phyloP scores from a whole-genome alignment of 2,113 vertebrate species.

The Rhizomys pruinosus region DNA sequence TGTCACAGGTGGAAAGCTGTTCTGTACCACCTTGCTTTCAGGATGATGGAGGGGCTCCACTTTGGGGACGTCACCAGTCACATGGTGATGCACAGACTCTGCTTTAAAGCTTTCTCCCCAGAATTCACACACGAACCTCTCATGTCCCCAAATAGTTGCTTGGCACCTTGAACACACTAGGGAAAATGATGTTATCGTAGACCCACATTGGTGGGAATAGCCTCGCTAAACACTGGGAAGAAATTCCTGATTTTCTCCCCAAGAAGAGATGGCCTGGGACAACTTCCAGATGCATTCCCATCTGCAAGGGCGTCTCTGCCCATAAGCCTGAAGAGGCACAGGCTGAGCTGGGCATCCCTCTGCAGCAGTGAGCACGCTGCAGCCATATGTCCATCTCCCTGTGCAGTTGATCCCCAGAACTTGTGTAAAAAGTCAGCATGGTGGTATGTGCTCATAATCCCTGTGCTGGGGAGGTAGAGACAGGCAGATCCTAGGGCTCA shows the following conservation, averaged over 20 bases:
- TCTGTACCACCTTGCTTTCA: too few species aligned
- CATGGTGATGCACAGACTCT: neutral
- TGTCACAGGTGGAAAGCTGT: neutral
- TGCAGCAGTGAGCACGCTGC: neutral
- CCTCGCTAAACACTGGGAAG: neutral
- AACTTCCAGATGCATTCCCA: neutral
- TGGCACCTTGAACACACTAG: accelerated
- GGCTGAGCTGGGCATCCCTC: accelerated
- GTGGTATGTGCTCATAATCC: too few species aligned
- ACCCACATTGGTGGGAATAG: too few species aligned
- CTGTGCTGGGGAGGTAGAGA: too few species aligned
- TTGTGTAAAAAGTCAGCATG: too few species aligned
- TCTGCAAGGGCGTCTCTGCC: neutral
- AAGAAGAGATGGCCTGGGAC: neutral
- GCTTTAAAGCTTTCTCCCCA: neutral
- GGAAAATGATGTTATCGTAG: accelerated
- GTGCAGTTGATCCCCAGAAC: too few species aligned
- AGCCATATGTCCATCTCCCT: accelerated
- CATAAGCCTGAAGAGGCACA: too few species aligned
- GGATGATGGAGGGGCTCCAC: neutral
- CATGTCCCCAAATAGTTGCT: neutral
- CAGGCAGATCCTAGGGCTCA: too few species aligned
- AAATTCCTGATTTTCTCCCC: neutral
- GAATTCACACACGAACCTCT: neutral
- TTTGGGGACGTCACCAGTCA: neutral